Conservation (phyloP, 2,888 invertebrate genomes). For the Sarcophaga subvicina region DNA sequence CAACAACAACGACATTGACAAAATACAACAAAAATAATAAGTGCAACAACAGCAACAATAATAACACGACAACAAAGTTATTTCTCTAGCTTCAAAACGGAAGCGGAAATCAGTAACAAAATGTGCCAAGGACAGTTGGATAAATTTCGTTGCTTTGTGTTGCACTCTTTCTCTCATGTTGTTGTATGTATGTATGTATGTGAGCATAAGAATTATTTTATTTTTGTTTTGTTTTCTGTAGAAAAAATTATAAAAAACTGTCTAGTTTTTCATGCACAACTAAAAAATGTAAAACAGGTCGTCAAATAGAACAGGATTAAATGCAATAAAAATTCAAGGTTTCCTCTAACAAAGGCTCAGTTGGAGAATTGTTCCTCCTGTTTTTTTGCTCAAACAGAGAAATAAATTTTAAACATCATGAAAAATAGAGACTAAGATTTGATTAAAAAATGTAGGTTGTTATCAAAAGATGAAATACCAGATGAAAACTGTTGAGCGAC, state of each 20-base stretch:
- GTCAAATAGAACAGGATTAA: conserved; percentile 35
- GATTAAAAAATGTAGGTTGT: background rate
- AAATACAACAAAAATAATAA: conserved; percentile 50
- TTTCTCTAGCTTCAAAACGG: conserved; percentile 71
- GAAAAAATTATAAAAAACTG: conserved; percentile 24
- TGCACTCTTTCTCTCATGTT: background rate
- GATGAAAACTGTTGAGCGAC: background rate
- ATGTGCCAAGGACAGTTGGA: conserved; percentile 78
- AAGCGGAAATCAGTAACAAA: conserved; percentile 75
- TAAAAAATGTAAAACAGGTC: conserved; percentile 1
- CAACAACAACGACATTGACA: conserved; percentile 50
- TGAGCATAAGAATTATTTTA: background rate
- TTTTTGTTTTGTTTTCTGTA: background rate
- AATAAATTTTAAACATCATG: background rate
- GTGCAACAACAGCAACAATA: conserved; percentile 66
- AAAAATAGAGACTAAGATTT: background rate
- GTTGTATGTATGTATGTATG: background rate
- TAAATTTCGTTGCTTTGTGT: conserved; percentile 71
- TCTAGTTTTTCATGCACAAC: conserved; percentile 41
- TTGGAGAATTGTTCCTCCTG: conserved; percentile 17
- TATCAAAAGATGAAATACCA: background rate
- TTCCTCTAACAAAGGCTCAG: conserved; percentile 50
- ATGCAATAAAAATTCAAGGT: conserved; percentile 49
- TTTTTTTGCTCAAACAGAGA: conserved; percentile 3
- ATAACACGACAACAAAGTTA: conserved; percentile 13